phyloP scores from a whole-genome alignment of 2,797 vertebrate genomes.

The Peromyscus attwateri region DNA sequence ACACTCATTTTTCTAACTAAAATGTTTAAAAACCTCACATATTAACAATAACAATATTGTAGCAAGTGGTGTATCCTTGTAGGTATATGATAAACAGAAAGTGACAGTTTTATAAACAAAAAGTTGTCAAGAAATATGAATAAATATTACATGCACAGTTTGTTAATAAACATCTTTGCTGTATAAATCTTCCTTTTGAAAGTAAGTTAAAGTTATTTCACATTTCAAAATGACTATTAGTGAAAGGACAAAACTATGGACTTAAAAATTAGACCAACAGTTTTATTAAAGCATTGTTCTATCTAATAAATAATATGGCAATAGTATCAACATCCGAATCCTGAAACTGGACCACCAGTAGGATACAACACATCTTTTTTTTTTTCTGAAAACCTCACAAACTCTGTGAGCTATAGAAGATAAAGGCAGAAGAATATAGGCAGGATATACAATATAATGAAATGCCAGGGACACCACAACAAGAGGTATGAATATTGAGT shows the following conservation, averaged over 20 bases:
- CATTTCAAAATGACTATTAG: background rate
- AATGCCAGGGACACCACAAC: background rate
- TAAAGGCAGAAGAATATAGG: background rate
- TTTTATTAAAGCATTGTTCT: background rate
- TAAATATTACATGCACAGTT: background rate
- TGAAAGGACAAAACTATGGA: background rate
- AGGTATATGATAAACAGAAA: background rate
- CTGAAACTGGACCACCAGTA: background rate
- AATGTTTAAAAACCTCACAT: background rate
- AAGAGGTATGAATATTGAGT: background rate
- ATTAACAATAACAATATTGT: background rate
- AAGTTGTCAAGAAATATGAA: background rate
- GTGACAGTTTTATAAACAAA: background rate
- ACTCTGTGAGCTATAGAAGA: background rate
- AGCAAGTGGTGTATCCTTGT: background rate
- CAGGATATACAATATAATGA: background rate
- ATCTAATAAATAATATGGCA: background rate
- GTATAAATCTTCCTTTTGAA: background rate
- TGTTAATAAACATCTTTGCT: background rate
- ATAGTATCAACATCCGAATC: background rate
- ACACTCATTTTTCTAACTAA: background rate
- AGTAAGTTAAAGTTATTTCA: background rate
- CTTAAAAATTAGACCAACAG: background rate
- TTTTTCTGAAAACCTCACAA: background rate
- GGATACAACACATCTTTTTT: background rate